A percentile compares a stretch with the other conserved stretches of the same genome.
Conservation (phyloP, 1,140 invertebrate genomes). For the Drosophila dunni region DNA sequence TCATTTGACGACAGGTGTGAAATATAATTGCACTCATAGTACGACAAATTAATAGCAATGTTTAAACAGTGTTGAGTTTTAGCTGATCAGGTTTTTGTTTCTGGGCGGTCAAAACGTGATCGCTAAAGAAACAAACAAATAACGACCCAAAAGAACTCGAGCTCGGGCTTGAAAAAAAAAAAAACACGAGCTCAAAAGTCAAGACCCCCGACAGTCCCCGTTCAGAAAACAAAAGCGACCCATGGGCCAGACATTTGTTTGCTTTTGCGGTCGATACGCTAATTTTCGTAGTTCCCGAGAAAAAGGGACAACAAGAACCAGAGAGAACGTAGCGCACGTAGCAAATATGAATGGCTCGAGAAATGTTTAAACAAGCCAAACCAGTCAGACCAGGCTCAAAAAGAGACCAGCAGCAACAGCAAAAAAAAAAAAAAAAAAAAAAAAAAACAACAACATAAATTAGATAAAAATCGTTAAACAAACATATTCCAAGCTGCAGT, state of each 20-base stretch:
- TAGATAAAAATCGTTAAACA: constrained; percentile 75
- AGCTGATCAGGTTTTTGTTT: constrained; percentile 48
- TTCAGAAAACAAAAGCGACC: constrained; percentile 17
- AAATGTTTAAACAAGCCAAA: constrained; percentile 63
- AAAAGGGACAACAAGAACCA: constrained; percentile 57
- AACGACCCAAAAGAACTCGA: constrained; percentile 6
- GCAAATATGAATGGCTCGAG: constrained; percentile 72
- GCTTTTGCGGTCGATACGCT: constrained; percentile 81
- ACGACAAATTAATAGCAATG: constrained; percentile 47
- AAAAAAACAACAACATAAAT: constrained; percentile 49
- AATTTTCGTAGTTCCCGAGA: constrained; percentile 77
- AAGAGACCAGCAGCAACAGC: constrained; percentile 19
- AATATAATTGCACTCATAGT: constrained; percentile 56
- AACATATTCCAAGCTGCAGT: constrained; percentile 22
- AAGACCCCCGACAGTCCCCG: constrained; percentile 11
- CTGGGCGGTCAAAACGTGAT: constrained; percentile 60
- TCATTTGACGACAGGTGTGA: constrained; percentile 59
- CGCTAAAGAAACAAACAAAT: constrained; percentile 29
- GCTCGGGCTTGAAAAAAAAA: background rate
- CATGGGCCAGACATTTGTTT: constrained; percentile 58
- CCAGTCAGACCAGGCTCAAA: constrained; percentile 52
- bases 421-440: constrained; percentile 9
- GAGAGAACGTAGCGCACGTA: constrained; percentile 55
- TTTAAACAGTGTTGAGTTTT: constrained; percentile 40
- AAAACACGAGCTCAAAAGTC: constrained; percentile 3